A percentile compares a stretch with the other conserved stretches of the same genome.
These are phyloP conservation scores for Brachyistius frenatus DNA, from an alignment of 2,113 vertebrate species.

Conservation along the genomic window DNA sequence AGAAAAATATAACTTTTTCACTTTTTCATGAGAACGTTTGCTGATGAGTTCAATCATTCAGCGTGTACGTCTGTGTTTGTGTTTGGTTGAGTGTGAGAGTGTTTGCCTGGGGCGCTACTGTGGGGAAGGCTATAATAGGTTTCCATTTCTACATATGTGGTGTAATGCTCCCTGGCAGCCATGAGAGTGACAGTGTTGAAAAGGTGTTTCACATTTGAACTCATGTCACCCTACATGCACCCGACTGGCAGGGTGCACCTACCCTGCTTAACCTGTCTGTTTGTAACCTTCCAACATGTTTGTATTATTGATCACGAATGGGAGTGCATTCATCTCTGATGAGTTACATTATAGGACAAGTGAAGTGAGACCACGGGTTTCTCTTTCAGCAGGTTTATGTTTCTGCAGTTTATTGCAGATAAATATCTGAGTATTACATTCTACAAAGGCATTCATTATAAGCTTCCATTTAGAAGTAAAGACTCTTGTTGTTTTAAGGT, in stretches of 20 bases:
- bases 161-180: slow-evolving; percentile 44
- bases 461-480: no score
- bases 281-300: slow-evolving; percentile 1
- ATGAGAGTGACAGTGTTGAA: slow-evolving; percentile 40
- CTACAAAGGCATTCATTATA: no score
- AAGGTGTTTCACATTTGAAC: slow-evolving; percentile 51
- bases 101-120: slow-evolving; percentile 54
- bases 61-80: slow-evolving; percentile 3
- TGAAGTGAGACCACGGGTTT: background rate
- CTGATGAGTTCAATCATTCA: slow-evolving; percentile 22
- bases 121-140: slow-evolving; percentile 65
- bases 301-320: background rate
- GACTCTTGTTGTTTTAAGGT: no score
- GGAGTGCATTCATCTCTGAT: background rate
- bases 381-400: no score
- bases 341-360: background rate
- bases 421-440: no score
- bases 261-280: slow-evolving; percentile 20
- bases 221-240: slow-evolving; percentile 31
- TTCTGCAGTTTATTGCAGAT: no score
- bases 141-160: slow-evolving; percentile 58
- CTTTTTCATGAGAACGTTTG: background rate
- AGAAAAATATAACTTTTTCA: slow-evolving; percentile 31
- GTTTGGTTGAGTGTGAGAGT: slow-evolving; percentile 18
- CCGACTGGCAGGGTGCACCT: slow-evolving; percentile 27